Percentiles rank a stretch among this genome's conserved stretches.
Evolutionary conservation across 2,797 vertebrate species (phyloP).

Genomic region (Antrozous pallidus): DNA sequence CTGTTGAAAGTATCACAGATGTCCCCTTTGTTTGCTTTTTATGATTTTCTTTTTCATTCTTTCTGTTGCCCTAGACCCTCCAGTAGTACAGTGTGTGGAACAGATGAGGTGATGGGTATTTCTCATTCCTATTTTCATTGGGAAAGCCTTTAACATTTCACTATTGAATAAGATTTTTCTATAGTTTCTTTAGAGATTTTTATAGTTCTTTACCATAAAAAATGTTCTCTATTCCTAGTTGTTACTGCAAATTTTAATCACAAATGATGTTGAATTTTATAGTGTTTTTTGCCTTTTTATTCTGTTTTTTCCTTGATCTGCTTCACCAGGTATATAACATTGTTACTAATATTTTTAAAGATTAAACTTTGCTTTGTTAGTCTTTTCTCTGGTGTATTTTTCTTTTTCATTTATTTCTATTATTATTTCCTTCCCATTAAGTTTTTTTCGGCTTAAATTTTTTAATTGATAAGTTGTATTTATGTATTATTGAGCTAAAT

Average conservation of each 20-base stretch:
- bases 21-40: neutral
- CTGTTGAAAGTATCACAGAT: too few relatives aligned
- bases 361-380: neutral
- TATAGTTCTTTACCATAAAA: neutral
- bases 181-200: neutral
- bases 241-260: neutral
- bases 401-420: neutral
- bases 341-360: neutral
- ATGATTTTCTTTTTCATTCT: neutral
- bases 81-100: neutral
- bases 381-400: neutral
- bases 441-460: neutral
- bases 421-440: neutral
- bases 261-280: neutral
- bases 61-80: neutral
- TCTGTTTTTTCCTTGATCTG: neutral
- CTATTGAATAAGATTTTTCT: neutral
- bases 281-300: neutral
- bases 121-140: neutral
- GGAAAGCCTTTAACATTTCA: neutral
- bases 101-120: neutral
- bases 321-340: neutral
- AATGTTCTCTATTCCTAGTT: neutral
- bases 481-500: neutral
- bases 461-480: neutral